Percentiles rank a stretch among this genome's conserved stretches.
Evolutionary conservation across 1,140 invertebrate species (phyloP).

Genomic region (Apis laboriosa): DNA sequence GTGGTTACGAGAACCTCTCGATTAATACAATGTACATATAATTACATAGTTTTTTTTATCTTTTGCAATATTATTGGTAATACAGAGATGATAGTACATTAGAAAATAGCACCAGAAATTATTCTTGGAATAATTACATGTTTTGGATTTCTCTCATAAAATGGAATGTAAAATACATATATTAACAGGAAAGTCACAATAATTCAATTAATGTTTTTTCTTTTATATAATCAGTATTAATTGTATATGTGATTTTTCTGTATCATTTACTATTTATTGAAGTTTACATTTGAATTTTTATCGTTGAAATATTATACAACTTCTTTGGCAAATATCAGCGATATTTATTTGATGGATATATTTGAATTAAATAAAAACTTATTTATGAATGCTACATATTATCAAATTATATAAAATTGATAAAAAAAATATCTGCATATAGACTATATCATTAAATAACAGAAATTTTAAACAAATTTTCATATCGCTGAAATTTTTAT

Average conservation of each 20-base stretch:
- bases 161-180: constrained; percentile 62
- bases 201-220: constrained; percentile 10
- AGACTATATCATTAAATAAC: not conserved
- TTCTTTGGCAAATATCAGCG: constrained; percentile 60
- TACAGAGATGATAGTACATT: constrained; percentile 56
- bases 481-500: not conserved
- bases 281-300: constrained; percentile 26
- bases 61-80: constrained; percentile 24
- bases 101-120: constrained; percentile 54
- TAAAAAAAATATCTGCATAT: constrained; percentile 9
- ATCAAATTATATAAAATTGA: not conserved
- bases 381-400: not conserved
- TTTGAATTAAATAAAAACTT: not conserved
- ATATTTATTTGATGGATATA: constrained; percentile 13
- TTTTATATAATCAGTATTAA: not conserved
- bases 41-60: constrained; percentile 21
- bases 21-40: constrained; percentile 45
- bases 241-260: constrained; percentile 36
- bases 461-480: constrained; percentile 6
- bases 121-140: constrained; percentile 42
- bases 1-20: constrained; percentile 55
- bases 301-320: constrained; percentile 25
- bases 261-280: constrained; percentile 26
- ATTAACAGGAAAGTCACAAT: constrained; percentile 47
- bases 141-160: constrained; percentile 44